Evolutionary conservation across 2,113 vertebrate species (phyloP), one percentile per base, ranked within the genome.

Genomic region (Sarotherodon lohbergeri): DNA sequence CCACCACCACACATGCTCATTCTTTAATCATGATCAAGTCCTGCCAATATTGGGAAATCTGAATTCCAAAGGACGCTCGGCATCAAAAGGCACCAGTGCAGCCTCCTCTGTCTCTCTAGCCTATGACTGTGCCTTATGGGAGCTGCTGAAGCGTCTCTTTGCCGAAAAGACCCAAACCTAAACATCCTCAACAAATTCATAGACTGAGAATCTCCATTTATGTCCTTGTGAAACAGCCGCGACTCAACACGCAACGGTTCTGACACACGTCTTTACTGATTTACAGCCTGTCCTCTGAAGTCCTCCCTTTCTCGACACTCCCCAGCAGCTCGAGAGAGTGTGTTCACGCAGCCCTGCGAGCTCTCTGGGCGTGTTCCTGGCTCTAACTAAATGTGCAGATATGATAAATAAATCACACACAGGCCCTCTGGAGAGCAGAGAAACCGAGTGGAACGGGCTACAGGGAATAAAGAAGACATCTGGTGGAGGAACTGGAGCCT

Each of bases 11-110:
- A 90, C 87, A 94, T 87, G 89, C 86, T 94, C 92, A 90, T 93
- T 95, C 86, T 86, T 95, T 93, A 95, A 95, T 93, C 93, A 95
- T 93, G 90, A 95, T 91, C 84, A 61, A 73, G 41, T 83, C 80
- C 79, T 94, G 95, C 94, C 95, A 95, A 92, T 86, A 91, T 81
- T 80, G 56, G 84, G 55, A 84, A 86, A 91, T 90, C 87, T 84
- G 84, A 92, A 94, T 94, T 93, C 92, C 91, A 92, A 90, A 93
- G 85, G 55, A 88, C 83, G 80, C 59, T 78, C 22, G 4, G 89
- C 84, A 85, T 91, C 89, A 94, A 84, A 92, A 83, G 91, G 82
- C 80, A 92, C 52, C 29, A 79, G 46, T 36, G 5, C 79, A 76
- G 87, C 79, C 71, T 85, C 50, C 13, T 68, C 63, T 83, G 54